A percentile compares a stretch with the other conserved stretches of the same genome.
Conservation (phyloP, 2,113 vertebrate genomes). For the Morone saxatilis region DNA sequence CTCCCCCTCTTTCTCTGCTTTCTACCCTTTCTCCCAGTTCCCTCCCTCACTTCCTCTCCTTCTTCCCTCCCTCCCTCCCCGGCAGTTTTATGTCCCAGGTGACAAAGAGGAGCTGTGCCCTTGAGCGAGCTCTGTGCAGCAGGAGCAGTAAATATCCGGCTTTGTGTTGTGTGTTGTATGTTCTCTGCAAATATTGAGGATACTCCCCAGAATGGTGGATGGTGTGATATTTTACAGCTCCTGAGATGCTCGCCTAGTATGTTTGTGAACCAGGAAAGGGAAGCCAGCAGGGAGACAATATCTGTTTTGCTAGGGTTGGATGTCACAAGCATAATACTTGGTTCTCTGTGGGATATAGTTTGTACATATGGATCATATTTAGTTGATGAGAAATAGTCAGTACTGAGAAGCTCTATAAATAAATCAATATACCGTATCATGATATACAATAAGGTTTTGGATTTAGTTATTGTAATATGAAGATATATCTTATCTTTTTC, state of each 20-base stretch:
- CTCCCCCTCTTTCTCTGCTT: slow-evolving; percentile 6
- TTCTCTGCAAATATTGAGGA: slow-evolving; percentile 25
- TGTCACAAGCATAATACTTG: background rate
- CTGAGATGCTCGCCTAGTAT: slow-evolving; percentile 21
- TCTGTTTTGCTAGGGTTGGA: slow-evolving; percentile 28
- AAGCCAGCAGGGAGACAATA: slow-evolving; percentile 20
- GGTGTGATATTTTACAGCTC: slow-evolving; percentile 51
- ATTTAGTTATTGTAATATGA: background rate
- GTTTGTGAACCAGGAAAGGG: slow-evolving; percentile 29
- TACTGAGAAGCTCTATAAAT: background rate
- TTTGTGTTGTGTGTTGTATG: slow-evolving; percentile 25
- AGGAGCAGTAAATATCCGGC: slow-evolving; percentile 64
- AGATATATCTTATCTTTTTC: background rate
- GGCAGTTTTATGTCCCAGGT: slow-evolving; percentile 62
- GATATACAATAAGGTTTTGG: background rate
- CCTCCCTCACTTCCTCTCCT: slow-evolving; percentile 21
- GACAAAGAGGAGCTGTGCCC: slow-evolving; percentile 67
- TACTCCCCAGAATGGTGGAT: slow-evolving; percentile 17
- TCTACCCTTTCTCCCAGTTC: slow-evolving; percentile 2
- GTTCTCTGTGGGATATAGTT: too few relatives aligned
- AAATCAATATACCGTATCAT: background rate
- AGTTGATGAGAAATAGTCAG: too few relatives aligned
- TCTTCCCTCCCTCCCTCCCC: slow-evolving; percentile 21
- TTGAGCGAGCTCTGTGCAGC: slow-evolving; percentile 68
- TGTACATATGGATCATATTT: too few relatives aligned